Evolutionary conservation across 2,797 vertebrate genomes (phyloP).

Genomic region (Enteromius viviparus): DNA sequence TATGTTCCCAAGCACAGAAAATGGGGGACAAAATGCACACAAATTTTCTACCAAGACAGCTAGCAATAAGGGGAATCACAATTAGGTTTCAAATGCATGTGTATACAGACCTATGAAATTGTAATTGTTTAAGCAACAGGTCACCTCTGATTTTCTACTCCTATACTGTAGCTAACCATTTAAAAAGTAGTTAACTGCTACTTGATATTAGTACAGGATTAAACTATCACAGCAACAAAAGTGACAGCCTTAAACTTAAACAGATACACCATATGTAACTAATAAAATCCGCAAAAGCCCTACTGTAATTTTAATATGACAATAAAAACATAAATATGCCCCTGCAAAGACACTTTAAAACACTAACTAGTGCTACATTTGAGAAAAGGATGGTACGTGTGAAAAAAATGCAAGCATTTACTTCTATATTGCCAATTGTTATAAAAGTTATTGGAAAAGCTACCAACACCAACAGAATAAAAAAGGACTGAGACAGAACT

Average conservation of each 20-base stretch:
- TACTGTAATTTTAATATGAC: too few relatives aligned
- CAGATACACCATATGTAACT: too few relatives aligned
- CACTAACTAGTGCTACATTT: neutral
- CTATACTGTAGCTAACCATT: neutral
- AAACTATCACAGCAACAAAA: neutral
- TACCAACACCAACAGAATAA: neutral
- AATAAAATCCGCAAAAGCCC: too few relatives aligned
- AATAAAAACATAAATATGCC: neutral
- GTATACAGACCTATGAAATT: constrained; percentile 19
- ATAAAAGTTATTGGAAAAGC: neutral
- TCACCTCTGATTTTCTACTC: neutral
- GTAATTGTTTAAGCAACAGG: constrained; percentile 21
- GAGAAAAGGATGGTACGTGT: neutral
- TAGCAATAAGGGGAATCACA: constrained; percentile 25
- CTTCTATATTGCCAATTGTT: neutral
- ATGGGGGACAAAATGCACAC: constrained; percentile 9
- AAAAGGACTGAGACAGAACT: neutral
- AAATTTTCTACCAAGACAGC: constrained; percentile 31
- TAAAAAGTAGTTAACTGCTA: neutral
- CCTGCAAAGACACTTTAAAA: neutral
- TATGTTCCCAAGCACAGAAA: constrained; percentile 13
- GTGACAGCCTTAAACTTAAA: neutral
- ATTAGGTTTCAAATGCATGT: constrained; percentile 25
- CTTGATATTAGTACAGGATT: neutral
- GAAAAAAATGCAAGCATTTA: neutral